These are phyloP conservation scores for Thecophora atra DNA, from an alignment of 2,888 invertebrate species.

Conservation along the genomic window DNA sequence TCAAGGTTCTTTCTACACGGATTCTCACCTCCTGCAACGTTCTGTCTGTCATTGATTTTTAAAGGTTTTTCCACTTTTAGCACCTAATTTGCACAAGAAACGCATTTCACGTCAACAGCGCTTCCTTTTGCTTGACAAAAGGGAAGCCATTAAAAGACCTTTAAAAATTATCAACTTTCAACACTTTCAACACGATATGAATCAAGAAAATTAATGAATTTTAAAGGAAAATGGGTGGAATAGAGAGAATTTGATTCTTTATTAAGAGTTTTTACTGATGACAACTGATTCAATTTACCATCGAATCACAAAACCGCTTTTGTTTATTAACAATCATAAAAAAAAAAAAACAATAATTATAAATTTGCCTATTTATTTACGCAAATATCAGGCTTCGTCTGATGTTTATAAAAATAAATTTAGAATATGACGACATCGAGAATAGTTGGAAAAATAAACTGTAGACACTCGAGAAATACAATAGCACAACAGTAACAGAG, in stretches of 20 bases:
- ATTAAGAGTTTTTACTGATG: too few species aligned
- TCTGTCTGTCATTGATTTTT: slow-evolving; percentile 30
- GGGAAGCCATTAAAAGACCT: too few species aligned
- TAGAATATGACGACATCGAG: slow-evolving; percentile 17
- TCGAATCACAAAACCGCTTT: too few species aligned
- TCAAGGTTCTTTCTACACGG: slow-evolving; percentile 20
- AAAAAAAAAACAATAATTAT: too few species aligned
- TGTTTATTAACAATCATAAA: too few species aligned
- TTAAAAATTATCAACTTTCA: background rate
- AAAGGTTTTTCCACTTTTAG: slow-evolving; percentile 39
- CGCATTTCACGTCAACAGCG: background rate
- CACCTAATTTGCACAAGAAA: slow-evolving; percentile 32
- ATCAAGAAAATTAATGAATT: too few species aligned
- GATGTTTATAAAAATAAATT: background rate
- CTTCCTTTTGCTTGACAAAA: background rate
- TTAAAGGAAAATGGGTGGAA: too few species aligned
- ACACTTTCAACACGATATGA: slow-evolving; percentile 11
- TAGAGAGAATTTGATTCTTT: too few species aligned
- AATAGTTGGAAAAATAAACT: background rate
- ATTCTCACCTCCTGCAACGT: background rate
- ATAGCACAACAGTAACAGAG: slow-evolving; percentile 3
- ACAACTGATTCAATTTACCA: too few species aligned
- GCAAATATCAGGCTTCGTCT: background rate
- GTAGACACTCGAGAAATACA: background rate
- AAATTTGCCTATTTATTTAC: background rate